These are phyloP conservation scores for Monochamus saltuarius DNA, from an alignment of 1,140 invertebrate genomes.

Conservation along the genomic window DNA sequence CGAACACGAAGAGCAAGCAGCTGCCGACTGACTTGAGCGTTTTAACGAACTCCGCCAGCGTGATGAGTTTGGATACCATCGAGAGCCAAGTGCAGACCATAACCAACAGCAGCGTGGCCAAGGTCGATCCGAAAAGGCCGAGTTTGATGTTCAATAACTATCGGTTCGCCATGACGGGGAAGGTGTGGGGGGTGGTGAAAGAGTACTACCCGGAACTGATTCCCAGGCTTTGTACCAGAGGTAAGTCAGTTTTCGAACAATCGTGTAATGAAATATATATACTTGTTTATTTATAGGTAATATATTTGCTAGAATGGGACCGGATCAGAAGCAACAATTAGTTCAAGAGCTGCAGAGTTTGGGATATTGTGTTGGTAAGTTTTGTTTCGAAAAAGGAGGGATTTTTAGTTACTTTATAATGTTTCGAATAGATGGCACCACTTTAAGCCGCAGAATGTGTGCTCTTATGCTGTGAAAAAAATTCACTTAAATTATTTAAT, in stretches of 20 bases:
- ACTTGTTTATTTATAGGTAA: conserved; percentile 54
- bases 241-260: conserved; percentile 11
- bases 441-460: too few species aligned
- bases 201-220: conserved; percentile 76
- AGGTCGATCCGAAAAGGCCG: conserved; percentile 17
- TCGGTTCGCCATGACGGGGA: conserved; percentile 78
- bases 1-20: conserved; percentile 38
- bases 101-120: conserved; percentile 22
- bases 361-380: conserved; percentile 82
- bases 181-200: conserved; percentile 73
- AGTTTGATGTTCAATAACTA: conserved; percentile 50
- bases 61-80: conserved; percentile 62
- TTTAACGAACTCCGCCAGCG: conserved; percentile 55
- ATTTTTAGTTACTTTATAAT: too few species aligned
- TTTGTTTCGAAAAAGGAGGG: too few species aligned
- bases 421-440: too few species aligned
- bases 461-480: too few species aligned
- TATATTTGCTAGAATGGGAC: conserved; percentile 95
- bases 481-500: too few species aligned
- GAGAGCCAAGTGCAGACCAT: conserved; percentile 50
- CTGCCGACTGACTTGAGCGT: conserved; percentile 31
- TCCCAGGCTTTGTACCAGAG: conserved; percentile 70
- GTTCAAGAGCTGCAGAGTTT: conserved; percentile 81
- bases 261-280: not conserved
- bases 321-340: conserved; percentile 95